Conservation (phyloP, 2,888 invertebrate species). For the Rhagonycha fulva region DNA sequence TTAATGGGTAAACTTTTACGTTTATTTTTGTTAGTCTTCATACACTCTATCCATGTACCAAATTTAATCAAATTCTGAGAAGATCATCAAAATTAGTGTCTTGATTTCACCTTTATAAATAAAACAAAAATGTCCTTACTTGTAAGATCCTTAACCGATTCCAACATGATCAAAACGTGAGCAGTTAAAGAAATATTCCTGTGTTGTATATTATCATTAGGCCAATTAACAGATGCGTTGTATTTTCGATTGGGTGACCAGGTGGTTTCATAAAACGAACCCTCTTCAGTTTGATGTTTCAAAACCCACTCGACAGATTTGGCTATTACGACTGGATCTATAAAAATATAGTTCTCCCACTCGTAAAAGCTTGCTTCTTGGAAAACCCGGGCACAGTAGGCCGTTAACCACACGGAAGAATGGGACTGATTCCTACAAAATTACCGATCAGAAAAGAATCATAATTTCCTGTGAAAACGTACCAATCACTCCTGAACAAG, state of each 20-base stretch:
- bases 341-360: conserved; percentile 95
- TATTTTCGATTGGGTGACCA: conserved; percentile 89
- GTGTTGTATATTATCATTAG: conserved; percentile 60
- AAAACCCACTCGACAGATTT: conserved; percentile 86
- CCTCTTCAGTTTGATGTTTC: conserved; percentile 80
- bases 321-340: conserved; percentile 85
- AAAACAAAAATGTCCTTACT: conserved; percentile 39
- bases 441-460: not conserved
- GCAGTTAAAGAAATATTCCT: conserved; percentile 91
- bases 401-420: conserved; percentile 90
- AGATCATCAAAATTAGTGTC: too few species aligned
- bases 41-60: too few species aligned
- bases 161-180: conserved; percentile 87
- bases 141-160: conserved; percentile 78
- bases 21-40: too few species aligned
- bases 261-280: conserved; percentile 87
- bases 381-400: conserved; percentile 86
- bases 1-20: too few species aligned
- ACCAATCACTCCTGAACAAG: conserved; percentile 91
- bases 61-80: too few species aligned
- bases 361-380: conserved; percentile 94
- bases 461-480: conserved; percentile 38
- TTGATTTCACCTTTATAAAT: not conserved
- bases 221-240: conserved; percentile 70
- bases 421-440: conserved; percentile 75